Evolutionary conservation across 2,797 vertebrate species (phyloP), one percentile per base, ranked within the genome.

Genomic region (Rallus crepitans): DNA sequence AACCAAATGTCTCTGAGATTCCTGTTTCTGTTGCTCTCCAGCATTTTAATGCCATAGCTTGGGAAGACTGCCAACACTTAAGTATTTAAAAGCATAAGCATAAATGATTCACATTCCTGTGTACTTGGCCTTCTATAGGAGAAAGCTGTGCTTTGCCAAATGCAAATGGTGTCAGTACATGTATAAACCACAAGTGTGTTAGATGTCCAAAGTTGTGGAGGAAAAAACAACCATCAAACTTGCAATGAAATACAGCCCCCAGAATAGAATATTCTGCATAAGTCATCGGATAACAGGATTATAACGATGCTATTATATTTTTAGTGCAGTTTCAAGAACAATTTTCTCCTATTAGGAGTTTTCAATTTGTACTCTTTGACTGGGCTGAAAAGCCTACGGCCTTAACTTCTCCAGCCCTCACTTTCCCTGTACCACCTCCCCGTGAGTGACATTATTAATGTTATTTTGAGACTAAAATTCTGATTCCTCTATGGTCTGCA

Each of bases 41-140:
- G 88, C 78, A 91, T 95, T 94, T 89, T 93, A 93, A 95, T 93
- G 78, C 88, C 83, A 84, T 61, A 87, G 81, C 50, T 93, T 90
- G 75, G 93, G 88, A 94, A 89, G 82, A 61, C 57, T 71, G 85
- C 94, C 96, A 97, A 55, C 33, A 63, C 69, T 87, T 82, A 85
- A 91, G 86, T 87, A 94, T 76, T 91, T 95, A 84, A 96, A 94
- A 94, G 92, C 64, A 89, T 57, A 92, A 92, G 68, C 78, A 96
- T 87, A 95, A 94, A 91, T 92, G 12, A 96, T 73, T 96, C 90
- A 82, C 60, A 87, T 90, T 95, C 69, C 55, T 83, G n/a, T 71
- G 71, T 85, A 75, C 78, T 93, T 89, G 86, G 83, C 48, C 85
- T 88, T 86, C 77, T 73, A 48, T 13, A 87, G 70, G 50, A 90